phyloP scores from a whole-genome alignment of 2,888 invertebrate genomes.

The Geotrupes spiniger region DNA sequence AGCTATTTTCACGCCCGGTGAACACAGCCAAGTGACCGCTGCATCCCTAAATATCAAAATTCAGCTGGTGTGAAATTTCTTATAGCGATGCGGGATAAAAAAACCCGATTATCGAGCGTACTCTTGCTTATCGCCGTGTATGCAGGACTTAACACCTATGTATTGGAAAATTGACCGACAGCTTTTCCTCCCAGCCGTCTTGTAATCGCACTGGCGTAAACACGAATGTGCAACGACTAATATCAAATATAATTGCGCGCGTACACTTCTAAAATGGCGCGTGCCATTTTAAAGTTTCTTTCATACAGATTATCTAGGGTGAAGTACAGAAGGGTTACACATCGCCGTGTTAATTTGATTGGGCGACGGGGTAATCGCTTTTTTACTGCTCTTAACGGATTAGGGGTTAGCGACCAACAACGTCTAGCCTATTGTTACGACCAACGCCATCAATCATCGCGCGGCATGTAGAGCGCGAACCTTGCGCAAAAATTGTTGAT shows the following conservation, averaged over 20 bases:
- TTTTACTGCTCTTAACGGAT: constrained; percentile 29
- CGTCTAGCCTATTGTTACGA: constrained; percentile 25
- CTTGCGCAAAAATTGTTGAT: background rate
- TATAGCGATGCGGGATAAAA: constrained; percentile 25
- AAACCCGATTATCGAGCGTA: constrained; percentile 28
- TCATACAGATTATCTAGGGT: background rate
- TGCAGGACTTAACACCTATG: constrained; percentile 48
- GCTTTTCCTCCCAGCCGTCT: no score
- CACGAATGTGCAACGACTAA: no score
- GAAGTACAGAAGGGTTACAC: constrained; percentile 31
- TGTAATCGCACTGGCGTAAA: no score
- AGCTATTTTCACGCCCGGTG: constrained; percentile 45
- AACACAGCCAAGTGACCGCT: constrained; percentile 39
- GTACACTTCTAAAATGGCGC: constrained; percentile 2
- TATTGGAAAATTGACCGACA: constrained; percentile 42
- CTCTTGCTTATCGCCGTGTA: constrained; percentile 42
- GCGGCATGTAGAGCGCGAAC: constrained; percentile 13
- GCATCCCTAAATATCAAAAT: constrained; percentile 50
- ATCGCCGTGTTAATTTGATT: constrained; percentile 31
- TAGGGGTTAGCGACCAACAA: constrained; percentile 32
- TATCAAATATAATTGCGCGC: no score
- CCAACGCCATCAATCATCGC: constrained; percentile 31
- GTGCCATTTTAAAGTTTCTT: constrained; percentile 1
- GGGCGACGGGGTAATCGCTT: constrained; percentile 23
- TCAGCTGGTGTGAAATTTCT: constrained; percentile 48